Conservation (phyloP, 2,113 vertebrate species). For the Collichthys lucidus region DNA sequence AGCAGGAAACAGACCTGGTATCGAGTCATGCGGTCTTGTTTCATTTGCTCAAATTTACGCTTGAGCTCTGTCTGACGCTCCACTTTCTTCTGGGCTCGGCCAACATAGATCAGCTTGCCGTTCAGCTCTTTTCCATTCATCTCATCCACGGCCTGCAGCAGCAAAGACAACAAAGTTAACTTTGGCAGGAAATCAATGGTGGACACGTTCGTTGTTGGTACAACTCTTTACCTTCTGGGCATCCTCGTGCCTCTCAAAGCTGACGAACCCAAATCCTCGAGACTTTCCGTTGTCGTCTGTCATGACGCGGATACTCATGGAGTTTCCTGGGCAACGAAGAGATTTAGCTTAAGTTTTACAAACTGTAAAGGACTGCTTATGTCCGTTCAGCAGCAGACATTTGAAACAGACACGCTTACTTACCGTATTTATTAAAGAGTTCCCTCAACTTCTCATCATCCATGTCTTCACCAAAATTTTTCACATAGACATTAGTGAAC, state of each 20-base stretch:
- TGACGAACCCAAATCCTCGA: slow-evolving; percentile 97
- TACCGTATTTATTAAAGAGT: slow-evolving; percentile 94
- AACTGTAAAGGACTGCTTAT: neutral
- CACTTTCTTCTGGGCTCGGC: slow-evolving; percentile 97
- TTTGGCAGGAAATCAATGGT: neutral
- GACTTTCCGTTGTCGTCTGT: slow-evolving; percentile 94
- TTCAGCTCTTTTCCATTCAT: slow-evolving; percentile 98
- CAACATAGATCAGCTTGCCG: slow-evolving; percentile 96
- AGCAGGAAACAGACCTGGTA: slow-evolving; percentile 88
- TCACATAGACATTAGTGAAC: slow-evolving; percentile 98
- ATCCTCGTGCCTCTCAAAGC: slow-evolving; percentile 97
- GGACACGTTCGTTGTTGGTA: neutral
- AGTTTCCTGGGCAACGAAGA: slow-evolving; percentile 85
- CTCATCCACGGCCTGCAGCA: slow-evolving; percentile 93
- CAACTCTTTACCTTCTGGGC: slow-evolving; percentile 89
- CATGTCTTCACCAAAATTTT: slow-evolving; percentile 97
- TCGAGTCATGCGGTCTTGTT: slow-evolving; percentile 98
- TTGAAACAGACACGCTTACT: slow-evolving; percentile 17
- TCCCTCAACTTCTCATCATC: slow-evolving; percentile 97
- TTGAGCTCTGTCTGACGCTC: slow-evolving; percentile 97
- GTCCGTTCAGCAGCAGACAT: neutral
- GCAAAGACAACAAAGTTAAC: neutral
- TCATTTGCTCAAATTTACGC: slow-evolving; percentile 98
- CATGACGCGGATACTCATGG: slow-evolving; percentile 98
- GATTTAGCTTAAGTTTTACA: neutral